Evolutionary conservation across 2,797 vertebrate species (phyloP).

Genomic region (Megaceryle alcyon): DNA sequence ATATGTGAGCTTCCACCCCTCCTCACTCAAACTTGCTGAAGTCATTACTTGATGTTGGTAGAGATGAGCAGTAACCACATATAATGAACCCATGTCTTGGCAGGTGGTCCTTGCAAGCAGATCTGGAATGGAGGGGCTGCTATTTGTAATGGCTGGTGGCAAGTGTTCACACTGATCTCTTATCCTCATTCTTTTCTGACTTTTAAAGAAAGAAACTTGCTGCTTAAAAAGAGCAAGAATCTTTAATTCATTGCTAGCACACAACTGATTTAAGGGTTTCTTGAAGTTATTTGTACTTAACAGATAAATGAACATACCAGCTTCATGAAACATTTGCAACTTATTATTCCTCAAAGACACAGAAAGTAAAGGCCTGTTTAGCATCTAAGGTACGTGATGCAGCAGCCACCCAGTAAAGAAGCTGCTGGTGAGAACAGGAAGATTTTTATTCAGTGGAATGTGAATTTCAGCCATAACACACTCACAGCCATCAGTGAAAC

Average conservation of each 20-base stretch:
- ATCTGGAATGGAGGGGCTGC: accelerated
- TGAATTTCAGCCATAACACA: background rate
- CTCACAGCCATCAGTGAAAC: background rate
- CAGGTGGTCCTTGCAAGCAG: background rate
- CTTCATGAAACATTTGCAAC: background rate
- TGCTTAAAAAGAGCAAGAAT: background rate
- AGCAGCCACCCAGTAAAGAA: background rate
- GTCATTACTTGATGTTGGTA: background rate
- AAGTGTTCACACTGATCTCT: background rate
- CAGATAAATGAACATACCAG: background rate
- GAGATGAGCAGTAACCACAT: background rate
- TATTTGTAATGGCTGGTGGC: background rate
- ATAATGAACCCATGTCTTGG: background rate
- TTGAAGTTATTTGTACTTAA: background rate
- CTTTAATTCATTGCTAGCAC: background rate
- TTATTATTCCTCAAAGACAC: background rate
- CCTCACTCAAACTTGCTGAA: background rate
- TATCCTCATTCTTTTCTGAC: background rate
- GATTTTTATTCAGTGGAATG: background rate
- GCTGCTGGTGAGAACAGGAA: background rate
- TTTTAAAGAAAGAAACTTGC: background rate
- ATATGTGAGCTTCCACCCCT: background rate
- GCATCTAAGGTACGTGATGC: background rate
- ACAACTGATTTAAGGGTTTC: background rate
- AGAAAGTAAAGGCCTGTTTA: background rate